These are phyloP conservation scores for Heterodera filipjevi DNA, from an alignment of 2,888 invertebrate species.

Conservation along the genomic window DNA sequence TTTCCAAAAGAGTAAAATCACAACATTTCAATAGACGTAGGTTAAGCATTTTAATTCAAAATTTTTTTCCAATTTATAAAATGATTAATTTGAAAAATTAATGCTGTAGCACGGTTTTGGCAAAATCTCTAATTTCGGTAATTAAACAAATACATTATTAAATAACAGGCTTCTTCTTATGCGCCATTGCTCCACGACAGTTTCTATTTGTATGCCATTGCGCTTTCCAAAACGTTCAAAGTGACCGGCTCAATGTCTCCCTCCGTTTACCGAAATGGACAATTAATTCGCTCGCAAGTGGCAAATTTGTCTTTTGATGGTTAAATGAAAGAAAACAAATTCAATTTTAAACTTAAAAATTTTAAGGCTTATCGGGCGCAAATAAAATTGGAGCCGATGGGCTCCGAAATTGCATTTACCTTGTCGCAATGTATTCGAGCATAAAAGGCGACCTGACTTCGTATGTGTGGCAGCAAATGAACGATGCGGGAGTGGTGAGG, in stretches of 20 bases:
- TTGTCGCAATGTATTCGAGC: constrained; percentile 24
- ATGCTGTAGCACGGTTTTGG: too few species aligned
- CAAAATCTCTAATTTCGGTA: constrained; percentile 17
- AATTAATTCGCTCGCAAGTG: constrained; percentile 17
- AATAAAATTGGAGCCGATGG: constrained; percentile 24
- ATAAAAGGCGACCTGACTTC: too few species aligned
- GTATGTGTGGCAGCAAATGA: too few species aligned
- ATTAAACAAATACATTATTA: too few species aligned
- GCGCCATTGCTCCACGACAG: constrained; percentile 46
- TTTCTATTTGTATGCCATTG: constrained; percentile 54
- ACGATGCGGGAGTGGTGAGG: too few species aligned
- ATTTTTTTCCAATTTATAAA: too few species aligned
- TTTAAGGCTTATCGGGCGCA: constrained; percentile 24
- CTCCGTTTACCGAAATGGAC: constrained; percentile 33
- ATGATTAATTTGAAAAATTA: too few species aligned
- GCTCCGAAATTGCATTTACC: constrained; percentile 29
- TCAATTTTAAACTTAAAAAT: background rate
- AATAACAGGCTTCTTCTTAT: constrained; percentile 31
- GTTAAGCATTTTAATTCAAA: too few species aligned
- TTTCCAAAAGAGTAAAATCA: too few species aligned
- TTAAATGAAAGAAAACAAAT: constrained; percentile 18
- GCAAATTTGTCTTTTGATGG: constrained; percentile 40
- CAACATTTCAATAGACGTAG: too few species aligned
- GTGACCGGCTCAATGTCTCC: constrained; percentile 11
- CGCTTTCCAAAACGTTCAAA: constrained; percentile 39